Evolutionary conservation across 1,140 invertebrate species (phyloP), one percentile per base, ranked within the genome.

Genomic region (Drosophila rhopaloa): DNA sequence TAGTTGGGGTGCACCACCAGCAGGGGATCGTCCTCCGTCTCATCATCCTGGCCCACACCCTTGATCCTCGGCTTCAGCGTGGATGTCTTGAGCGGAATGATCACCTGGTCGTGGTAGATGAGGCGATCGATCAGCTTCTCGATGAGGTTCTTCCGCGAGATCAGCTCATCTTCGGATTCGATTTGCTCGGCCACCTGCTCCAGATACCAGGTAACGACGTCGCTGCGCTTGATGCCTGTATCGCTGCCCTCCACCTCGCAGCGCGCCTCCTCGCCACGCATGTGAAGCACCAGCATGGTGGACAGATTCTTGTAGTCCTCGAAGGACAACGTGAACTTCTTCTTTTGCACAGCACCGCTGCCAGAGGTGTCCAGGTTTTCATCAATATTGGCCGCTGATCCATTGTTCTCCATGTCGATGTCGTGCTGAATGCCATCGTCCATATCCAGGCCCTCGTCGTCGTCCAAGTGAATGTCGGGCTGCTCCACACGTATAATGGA

Each of bases 401-500:
- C 93, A 57, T 93, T 89, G 68, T 88, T 63, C 62, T 93, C 93
- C 68, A 93, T 91, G 1, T 88, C 82, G 2, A 85, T 67, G 19
- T 85, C 81, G 4, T 73, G 62, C 57, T 84, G 81, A 5, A 85
- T 85, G 54, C 81, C 81, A 57, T 84, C 81, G 38, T 85, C 81
- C 35, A 56, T 48, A 56, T 93, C 93, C 40, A 95, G 93, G 60
- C 95, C 94, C 1, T 94, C 92, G 16, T 95, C 96, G 53, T 97
- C 97, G 44, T 98, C 97, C 19, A 99, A 93, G 91, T 98, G 96
- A 53, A 99, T 97, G 92, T 99, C 99, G 0, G 98, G 98, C 79
- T 99, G 98, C 92, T 99, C 98, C 5, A 99, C 98, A 43, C 98
- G 95, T 56, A 99, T 98, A 72, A 99, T 99, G 5, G 98, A 99